A percentile compares a stretch with the other conserved stretches of the same genome.
Evolutionary conservation across 2,113 vertebrate genomes (phyloP).

Genomic region (Cyprinodon tularosa): DNA sequence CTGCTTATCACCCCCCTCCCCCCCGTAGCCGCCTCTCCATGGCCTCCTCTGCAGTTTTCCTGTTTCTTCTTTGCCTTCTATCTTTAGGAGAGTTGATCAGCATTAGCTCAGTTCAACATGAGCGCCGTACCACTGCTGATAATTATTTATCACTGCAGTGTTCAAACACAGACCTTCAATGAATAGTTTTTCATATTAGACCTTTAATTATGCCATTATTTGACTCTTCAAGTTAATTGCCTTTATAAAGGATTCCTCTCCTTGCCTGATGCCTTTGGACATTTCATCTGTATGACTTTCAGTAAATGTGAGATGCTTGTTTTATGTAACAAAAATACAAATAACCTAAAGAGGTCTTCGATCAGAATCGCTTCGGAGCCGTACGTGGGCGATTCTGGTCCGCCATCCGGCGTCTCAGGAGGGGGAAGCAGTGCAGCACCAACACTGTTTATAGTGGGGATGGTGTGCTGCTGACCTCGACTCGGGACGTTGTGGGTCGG

Average conservation of each 20-base stretch:
- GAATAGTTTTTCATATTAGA: conserved; percentile 8
- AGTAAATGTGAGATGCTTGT: too few relatives aligned
- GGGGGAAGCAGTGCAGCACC: too few relatives aligned
- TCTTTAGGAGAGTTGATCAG: conserved; percentile 36
- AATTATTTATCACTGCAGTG: conserved; percentile 48
- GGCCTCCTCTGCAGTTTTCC: conserved; percentile 26
- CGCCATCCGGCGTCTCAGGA: too few relatives aligned
- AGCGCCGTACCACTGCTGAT: conserved; percentile 13
- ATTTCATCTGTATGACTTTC: too few relatives aligned
- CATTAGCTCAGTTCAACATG: conserved; percentile 33
- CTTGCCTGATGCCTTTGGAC: background rate
- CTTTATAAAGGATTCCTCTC: conserved; percentile 14
- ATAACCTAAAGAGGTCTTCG: too few relatives aligned
- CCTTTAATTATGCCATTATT: conserved; percentile 23
- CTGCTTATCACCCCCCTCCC: conserved; percentile 15
- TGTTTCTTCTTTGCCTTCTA: conserved; percentile 8
- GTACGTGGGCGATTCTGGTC: too few relatives aligned
- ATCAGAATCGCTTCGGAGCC: too few relatives aligned
- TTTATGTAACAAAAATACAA: too few relatives aligned
- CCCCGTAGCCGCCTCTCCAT: conserved; percentile 21
- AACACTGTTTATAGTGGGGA: too few relatives aligned
- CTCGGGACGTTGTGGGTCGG: too few relatives aligned
- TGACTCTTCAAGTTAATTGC: background rate
- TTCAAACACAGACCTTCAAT: conserved; percentile 38
- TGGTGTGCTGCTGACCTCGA: too few relatives aligned